phyloP scores from a whole-genome alignment of 2,888 invertebrate species.

The Ormyrus nitidulus region DNA sequence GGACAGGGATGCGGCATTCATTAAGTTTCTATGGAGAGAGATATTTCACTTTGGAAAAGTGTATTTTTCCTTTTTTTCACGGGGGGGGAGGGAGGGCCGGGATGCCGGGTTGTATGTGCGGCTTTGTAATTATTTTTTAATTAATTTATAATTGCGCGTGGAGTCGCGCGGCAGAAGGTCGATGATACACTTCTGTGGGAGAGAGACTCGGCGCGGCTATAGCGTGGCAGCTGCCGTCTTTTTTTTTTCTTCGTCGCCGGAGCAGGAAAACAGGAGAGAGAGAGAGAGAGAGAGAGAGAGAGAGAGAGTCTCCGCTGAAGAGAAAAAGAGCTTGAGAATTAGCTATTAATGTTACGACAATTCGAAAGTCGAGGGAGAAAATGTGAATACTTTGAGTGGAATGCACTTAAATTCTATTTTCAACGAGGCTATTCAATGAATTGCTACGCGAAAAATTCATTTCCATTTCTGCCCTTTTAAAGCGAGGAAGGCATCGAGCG shows the following conservation, averaged over 20 bases:
- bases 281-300: no score
- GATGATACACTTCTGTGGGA: background rate
- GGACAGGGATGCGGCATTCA: conserved; percentile 35
- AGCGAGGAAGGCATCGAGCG: no score
- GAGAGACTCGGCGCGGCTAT: no score
- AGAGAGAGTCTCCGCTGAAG: background rate
- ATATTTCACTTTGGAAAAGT: conserved; percentile 32
- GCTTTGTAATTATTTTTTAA: conserved; percentile 38
- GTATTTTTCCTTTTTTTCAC: background rate
- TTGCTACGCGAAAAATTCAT: no score
- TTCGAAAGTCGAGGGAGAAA: background rate
- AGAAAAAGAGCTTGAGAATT: background rate
- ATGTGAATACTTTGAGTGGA: background rate
- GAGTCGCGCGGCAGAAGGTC: background rate
- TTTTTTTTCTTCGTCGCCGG: no score
- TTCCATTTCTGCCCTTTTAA: no score
- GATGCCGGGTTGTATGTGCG: background rate
- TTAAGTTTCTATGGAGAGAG: conserved; percentile 47
- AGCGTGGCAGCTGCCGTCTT: no score
- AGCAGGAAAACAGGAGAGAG: no score
- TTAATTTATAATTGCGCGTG: conserved; percentile 49
- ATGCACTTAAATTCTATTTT: background rate
- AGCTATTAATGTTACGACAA: background rate
- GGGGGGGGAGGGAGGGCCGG: no score
- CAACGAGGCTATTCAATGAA: no score